These are phyloP conservation scores for Pituophis catenifer DNA, from an alignment of 2,113 vertebrate species.

Conservation along the genomic window DNA sequence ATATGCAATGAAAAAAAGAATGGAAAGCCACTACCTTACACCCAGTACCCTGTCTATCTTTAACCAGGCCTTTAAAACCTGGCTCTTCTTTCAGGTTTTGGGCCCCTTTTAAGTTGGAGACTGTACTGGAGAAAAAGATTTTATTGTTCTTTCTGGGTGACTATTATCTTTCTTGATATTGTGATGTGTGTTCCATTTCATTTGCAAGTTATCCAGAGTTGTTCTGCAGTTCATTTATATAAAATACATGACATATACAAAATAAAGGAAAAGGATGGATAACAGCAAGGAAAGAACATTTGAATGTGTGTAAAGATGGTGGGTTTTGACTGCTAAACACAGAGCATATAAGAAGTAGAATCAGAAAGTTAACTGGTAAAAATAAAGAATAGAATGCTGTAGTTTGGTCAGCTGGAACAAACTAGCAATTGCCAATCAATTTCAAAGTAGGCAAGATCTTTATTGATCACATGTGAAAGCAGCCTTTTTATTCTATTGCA, in stretches of 20 bases:
- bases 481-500: background rate
- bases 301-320: background rate
- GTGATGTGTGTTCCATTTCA: background rate
- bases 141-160: background rate
- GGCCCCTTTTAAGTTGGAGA: background rate
- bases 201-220: background rate
- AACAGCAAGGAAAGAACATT: background rate
- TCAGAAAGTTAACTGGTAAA: background rate
- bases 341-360: background rate
- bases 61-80: background rate
- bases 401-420: background rate
- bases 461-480: background rate
- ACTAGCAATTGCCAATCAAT: background rate
- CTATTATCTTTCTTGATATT: background rate
- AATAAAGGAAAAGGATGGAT: background rate
- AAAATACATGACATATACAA: background rate
- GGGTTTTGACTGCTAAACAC: background rate
- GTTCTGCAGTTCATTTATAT: background rate
- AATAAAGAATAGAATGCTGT: background rate
- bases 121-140: background rate
- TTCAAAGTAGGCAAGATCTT: background rate
- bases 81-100: background rate
- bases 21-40: too few species aligned
- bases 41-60: background rate
- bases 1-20: background rate